Evolutionary conservation across 2,797 vertebrate species (phyloP), one percentile per base, ranked within the genome.

Genomic region (Siniperca scherzeri): DNA sequence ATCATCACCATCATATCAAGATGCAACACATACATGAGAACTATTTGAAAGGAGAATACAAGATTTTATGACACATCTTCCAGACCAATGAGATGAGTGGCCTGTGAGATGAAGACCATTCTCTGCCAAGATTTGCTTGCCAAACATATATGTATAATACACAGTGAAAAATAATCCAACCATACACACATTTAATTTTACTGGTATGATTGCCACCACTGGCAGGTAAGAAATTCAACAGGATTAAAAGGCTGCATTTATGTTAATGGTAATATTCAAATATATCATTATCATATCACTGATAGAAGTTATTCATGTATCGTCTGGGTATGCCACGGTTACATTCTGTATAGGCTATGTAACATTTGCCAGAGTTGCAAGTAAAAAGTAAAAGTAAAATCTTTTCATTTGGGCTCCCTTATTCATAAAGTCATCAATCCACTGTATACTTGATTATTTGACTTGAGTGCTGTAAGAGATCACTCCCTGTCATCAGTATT

Each of bases 161-260:
- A 33, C 40, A 25, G n/a, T 64, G 44, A 69, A 56, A 36, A 55
- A 42, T 74, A 82, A 82, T 78, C 66, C 61, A 66, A 55, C 27
- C 42, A 60, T 33, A 74, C 65, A 80, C 52, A 82, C 64, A 70
- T 64, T 77, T 80, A 44, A 85, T 74, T 85, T 83, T 82, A 72
- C 5, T 87, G 74, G 36, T 19, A 25, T 60, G 81, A 84, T 59
- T 74, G 61, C 62, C 68, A 82, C 25, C 7, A n/a, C 66, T 48
- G 57, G 64, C 72, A 67, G 74, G 22, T 52, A 56, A 77, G 65
- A 56, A 52, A 78, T 70, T 53, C 44, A 56, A 56, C 13, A 61
- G 61, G 68, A 61, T 85, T 55, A 59, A 78, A 65, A 14, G 22
- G 61, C 77, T 78, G 30, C 67, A 72, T 84, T 79, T 78, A 56